Percentiles rank a stretch among this genome's conserved stretches.
These are phyloP conservation scores for Gastrophysa polygoni DNA, from an alignment of 2,888 invertebrate species.

Conservation along the genomic window DNA sequence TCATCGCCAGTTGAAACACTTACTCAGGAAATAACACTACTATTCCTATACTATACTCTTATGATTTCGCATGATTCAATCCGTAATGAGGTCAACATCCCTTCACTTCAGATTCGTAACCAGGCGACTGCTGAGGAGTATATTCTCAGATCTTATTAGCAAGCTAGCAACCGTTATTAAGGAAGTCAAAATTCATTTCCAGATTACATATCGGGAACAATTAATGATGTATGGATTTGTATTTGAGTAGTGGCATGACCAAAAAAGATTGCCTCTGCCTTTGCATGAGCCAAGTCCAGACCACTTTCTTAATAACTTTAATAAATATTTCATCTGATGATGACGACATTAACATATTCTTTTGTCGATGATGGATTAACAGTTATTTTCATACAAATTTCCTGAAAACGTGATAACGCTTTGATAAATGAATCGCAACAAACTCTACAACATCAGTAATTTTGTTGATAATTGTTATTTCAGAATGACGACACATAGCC, in stretches of 20 bases:
- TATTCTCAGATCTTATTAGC: conserved; percentile 12
- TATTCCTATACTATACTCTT: too few relatives aligned
- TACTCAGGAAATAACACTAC: too few relatives aligned
- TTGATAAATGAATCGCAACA: too few relatives aligned
- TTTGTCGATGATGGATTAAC: conserved; percentile 5
- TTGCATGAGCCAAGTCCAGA: conserved; percentile 24
- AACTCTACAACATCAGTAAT: too few relatives aligned
- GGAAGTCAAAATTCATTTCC: conserved; percentile 26
- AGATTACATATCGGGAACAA: conserved; percentile 37
- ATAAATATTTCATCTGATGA: conserved; percentile 29
- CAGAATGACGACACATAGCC: too few relatives aligned
- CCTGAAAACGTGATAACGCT: too few relatives aligned
- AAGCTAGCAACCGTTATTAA: conserved; percentile 6
- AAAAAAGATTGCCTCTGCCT: conserved; percentile 26
- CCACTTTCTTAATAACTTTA: conserved; percentile 33
- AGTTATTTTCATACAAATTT: background rate
- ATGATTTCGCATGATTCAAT: too few relatives aligned
- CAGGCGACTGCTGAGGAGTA: background rate
- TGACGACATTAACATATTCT: conserved; percentile 12
- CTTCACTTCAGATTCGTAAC: background rate
- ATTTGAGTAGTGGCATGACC: conserved; percentile 32
- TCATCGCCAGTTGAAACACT: too few relatives aligned
- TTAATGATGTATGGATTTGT: conserved; percentile 33
- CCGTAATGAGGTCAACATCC: too few relatives aligned
- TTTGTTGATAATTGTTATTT: too few relatives aligned